A percentile compares a stretch with the other conserved stretches of the same genome.
phyloP scores from a whole-genome alignment of 2,888 invertebrate genomes.

The Lasioglossum marginatum region DNA sequence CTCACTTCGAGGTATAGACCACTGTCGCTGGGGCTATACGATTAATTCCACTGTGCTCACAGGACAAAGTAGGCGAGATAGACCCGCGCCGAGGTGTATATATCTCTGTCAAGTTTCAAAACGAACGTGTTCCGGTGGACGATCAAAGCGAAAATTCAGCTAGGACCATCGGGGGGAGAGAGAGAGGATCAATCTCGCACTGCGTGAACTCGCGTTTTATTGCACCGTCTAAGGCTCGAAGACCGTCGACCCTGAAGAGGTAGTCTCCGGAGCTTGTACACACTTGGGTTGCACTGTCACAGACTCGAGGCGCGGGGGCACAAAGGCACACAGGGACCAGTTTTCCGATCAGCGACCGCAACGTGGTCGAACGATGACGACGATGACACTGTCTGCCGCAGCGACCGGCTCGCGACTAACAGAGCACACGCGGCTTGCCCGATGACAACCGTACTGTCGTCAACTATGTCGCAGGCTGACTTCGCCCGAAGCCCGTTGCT shows the following conservation, averaged over 20 bases:
- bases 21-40: neutral
- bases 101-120: neutral
- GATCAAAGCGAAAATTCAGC: neutral
- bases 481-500: constrained; percentile 2
- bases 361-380: constrained; percentile 12
- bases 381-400: constrained; percentile 32
- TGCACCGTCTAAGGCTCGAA: constrained; percentile 46
- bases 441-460: constrained; percentile 39
- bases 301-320: constrained; percentile 34
- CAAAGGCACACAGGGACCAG: constrained; percentile 41
- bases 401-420: constrained; percentile 23
- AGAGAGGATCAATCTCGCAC: neutral
- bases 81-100: neutral
- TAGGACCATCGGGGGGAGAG: neutral
- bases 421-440: constrained; percentile 5
- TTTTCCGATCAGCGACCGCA: constrained; percentile 55
- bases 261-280: constrained; percentile 42
- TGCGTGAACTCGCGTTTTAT: constrained; percentile 42
- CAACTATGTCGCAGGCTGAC: constrained; percentile 16
- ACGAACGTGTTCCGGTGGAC: neutral
- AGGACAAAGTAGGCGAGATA: constrained; percentile 11
- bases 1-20: constrained; percentile 29
- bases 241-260: constrained; percentile 46
- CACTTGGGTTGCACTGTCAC: constrained; percentile 69
- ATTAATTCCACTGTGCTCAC: neutral